Evolutionary conservation across 2,113 vertebrate genomes (phyloP).

Genomic region (Lophotis ruficrista): DNA sequence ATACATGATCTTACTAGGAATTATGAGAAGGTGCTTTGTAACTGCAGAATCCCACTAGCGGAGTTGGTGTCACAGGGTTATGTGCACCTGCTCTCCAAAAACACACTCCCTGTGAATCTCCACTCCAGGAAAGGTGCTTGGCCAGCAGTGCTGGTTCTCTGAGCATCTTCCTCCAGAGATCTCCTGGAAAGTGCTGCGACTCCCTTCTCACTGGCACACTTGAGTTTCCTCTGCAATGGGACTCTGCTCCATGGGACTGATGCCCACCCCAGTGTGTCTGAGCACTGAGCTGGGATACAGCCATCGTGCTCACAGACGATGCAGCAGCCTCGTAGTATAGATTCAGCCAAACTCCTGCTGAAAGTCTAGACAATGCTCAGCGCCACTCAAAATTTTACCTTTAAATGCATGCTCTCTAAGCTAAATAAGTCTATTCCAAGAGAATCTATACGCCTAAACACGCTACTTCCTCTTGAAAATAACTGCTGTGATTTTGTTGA

Average conservation of each 20-base stretch:
- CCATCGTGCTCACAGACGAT: rapidly evolving
- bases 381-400: not conserved
- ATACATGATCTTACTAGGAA: not conserved
- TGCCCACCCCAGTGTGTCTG: rapidly evolving
- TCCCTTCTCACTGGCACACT: not conserved
- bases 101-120: rapidly evolving
- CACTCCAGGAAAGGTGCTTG: not conserved
- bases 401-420: not conserved
- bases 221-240: not conserved
- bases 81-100: not conserved
- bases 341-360: not conserved
- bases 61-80: not conserved
- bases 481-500: not conserved
- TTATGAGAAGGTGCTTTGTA: not conserved
- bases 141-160: not conserved
- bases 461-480: not conserved
- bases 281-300: not conserved
- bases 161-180: not conserved
- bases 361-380: not conserved
- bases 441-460: not conserved
- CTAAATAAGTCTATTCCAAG: rapidly evolving
- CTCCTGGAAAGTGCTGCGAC: rapidly evolving
- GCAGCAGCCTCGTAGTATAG: rapidly evolving
- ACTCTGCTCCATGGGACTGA: not conserved
- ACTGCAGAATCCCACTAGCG: not conserved